Percentiles rank a stretch among this genome's conserved stretches.
Evolutionary conservation across 2,888 invertebrate species (phyloP).

Genomic region (Yponomeuta malinellus): DNA sequence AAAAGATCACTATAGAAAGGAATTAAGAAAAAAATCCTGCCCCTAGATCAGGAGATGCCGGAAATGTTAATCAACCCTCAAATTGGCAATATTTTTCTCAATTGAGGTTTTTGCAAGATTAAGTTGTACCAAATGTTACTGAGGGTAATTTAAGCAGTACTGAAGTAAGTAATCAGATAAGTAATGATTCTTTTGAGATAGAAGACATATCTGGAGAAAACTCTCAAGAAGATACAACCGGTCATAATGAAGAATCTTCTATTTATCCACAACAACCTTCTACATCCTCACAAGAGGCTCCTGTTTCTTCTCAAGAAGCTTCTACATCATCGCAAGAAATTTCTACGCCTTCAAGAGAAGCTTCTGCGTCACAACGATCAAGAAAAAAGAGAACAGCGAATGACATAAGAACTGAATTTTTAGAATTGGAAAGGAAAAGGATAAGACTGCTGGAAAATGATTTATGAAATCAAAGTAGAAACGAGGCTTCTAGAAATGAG

Average conservation of each 20-base stretch:
- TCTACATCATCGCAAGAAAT: too few species aligned
- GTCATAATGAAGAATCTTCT: slow-evolving; percentile 21
- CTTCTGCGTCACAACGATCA: slow-evolving; percentile 23
- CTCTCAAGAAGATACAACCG: slow-evolving; percentile 16
- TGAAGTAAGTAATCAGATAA: too few species aligned
- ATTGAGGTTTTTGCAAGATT: slow-evolving; percentile 26
- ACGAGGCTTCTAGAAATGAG: slow-evolving; percentile 18
- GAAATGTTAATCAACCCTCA: slow-evolving; percentile 23
- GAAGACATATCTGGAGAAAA: slow-evolving; percentile 26
- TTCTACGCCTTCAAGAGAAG: too few species aligned
- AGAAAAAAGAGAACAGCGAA: slow-evolving; percentile 30
- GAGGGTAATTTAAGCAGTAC: slow-evolving; percentile 21
- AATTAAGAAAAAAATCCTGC: slow-evolving; percentile 23
- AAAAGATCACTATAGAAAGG: slow-evolving; percentile 26
- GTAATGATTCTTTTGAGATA: slow-evolving; percentile 8
- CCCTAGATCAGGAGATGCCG: slow-evolving; percentile 27
- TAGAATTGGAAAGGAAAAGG: slow-evolving; percentile 31
- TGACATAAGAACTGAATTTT: slow-evolving; percentile 29
- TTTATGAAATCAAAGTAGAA: slow-evolving; percentile 29
- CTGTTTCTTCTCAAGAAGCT: too few species aligned
- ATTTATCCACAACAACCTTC: slow-evolving; percentile 25
- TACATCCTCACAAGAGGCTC: slow-evolving; percentile 25
- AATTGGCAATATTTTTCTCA: slow-evolving; percentile 27
- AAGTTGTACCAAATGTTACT: slow-evolving; percentile 24
- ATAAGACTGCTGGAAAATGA: slow-evolving; percentile 30